These are phyloP conservation scores for Leptogaster cylindrica DNA, from an alignment of 2,888 invertebrate species.

Conservation along the genomic window DNA sequence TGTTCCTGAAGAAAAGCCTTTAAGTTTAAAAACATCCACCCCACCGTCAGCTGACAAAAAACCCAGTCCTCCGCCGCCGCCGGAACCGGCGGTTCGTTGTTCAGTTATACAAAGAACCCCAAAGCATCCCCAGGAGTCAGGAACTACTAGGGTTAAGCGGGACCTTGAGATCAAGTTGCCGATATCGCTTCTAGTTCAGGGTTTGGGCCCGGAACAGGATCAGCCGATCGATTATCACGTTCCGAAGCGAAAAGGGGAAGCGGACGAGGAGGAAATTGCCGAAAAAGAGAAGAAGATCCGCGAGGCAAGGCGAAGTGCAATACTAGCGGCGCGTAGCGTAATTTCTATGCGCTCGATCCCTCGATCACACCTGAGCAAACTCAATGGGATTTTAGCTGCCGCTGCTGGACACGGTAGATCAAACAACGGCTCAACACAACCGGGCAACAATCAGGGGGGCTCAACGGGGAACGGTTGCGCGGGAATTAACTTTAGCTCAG, in stretches of 20 bases:
- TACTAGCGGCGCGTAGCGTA: slow-evolving; percentile 64
- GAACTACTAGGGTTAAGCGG: slow-evolving; percentile 51
- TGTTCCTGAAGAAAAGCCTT: slow-evolving; percentile 68
- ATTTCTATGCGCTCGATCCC: slow-evolving; percentile 65
- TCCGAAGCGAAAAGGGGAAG: slow-evolving; percentile 74
- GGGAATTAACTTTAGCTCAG: slow-evolving; percentile 58
- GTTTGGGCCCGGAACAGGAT: slow-evolving; percentile 75
- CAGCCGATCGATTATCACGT: slow-evolving; percentile 90
- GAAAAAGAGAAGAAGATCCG: slow-evolving; percentile 70
- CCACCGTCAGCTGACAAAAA: slow-evolving; percentile 63
- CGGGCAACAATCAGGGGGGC: slow-evolving; percentile 51
- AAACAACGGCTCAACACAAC: slow-evolving; percentile 65
- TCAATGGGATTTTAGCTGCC: slow-evolving; percentile 72
- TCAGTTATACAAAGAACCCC: slow-evolving; percentile 87
- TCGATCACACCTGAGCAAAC: slow-evolving; percentile 64
- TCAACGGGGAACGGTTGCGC: slow-evolving; percentile 59
- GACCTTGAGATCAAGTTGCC: slow-evolving; percentile 65
- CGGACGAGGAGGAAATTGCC: slow-evolving; percentile 52
- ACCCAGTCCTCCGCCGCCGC: slow-evolving; percentile 67
- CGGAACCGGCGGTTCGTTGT: slow-evolving; percentile 74
- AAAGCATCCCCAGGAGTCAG: slow-evolving; percentile 53
- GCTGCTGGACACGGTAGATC: slow-evolving; percentile 83
- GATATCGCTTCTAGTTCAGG: slow-evolving; percentile 61
- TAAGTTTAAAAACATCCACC: slow-evolving; percentile 65
- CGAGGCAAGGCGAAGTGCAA: slow-evolving; percentile 73